Evolutionary conservation across 2,888 invertebrate genomes (phyloP).

Genomic region (Carterocephalus palaemon): DNA sequence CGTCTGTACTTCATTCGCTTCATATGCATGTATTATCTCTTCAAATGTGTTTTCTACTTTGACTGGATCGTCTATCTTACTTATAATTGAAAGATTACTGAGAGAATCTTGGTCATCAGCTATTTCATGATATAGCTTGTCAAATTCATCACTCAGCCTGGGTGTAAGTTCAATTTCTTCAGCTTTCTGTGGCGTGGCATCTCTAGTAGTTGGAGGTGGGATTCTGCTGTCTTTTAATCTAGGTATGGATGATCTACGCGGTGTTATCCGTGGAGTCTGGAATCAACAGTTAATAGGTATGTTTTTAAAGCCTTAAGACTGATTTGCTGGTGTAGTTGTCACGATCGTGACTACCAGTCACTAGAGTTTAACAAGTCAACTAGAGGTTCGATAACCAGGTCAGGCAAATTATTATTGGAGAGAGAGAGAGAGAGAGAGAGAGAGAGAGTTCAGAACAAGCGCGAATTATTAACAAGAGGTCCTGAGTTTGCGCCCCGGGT

Average conservation of each 20-base stretch:
- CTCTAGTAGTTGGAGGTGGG: constrained; percentile 15
- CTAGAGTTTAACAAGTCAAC: too few relatives aligned
- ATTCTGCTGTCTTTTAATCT: constrained; percentile 35
- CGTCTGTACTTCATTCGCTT: constrained; percentile 45
- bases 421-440: too few relatives aligned
- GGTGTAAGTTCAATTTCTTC: constrained; percentile 24
- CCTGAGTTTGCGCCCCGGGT: too few relatives aligned
- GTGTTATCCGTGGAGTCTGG: constrained; percentile 25
- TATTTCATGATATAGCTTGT: constrained; percentile 62
- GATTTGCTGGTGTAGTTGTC: too few relatives aligned
- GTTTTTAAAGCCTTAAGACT: too few relatives aligned
- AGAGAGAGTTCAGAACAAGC: too few relatives aligned
- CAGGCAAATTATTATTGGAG: too few relatives aligned
- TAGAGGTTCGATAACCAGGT: too few relatives aligned
- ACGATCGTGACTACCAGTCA: too few relatives aligned
- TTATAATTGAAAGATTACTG: constrained; percentile 31
- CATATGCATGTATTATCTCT: constrained; percentile 65
- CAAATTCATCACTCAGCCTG: constrained; percentile 58
- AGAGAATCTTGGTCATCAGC: constrained; percentile 33
- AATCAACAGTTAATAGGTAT: constrained; percentile 29
- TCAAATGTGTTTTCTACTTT: constrained; percentile 60
- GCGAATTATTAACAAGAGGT: too few relatives aligned
- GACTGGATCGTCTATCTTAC: constrained; percentile 50
- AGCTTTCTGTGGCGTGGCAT: too few relatives aligned
- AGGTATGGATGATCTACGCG: constrained; percentile 43